phyloP scores from a whole-genome alignment of 1,140 invertebrate genomes.

The Triops longicaudatus region DNA sequence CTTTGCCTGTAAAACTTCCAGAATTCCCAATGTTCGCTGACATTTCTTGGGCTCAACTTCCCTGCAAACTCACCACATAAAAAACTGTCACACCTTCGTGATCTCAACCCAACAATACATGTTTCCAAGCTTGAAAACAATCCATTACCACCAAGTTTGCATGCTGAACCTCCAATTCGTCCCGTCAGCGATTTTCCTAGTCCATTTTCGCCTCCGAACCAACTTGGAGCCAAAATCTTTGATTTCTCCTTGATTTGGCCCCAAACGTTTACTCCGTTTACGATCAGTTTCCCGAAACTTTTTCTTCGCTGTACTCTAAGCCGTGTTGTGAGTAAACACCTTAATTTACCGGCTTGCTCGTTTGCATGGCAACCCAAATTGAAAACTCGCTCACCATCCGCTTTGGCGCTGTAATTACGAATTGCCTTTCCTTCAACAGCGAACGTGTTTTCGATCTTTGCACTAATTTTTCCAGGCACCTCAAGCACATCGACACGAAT shows the following conservation, averaged over 20 bases:
- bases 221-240: background rate
- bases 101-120: no score
- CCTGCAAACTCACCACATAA: no score
- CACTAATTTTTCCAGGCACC: background rate
- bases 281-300: background rate
- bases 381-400: no score
- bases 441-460: background rate
- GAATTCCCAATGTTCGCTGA: no score
- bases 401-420: no score
- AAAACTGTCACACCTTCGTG: no score
- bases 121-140: no score
- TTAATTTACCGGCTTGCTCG: no score
- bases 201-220: background rate
- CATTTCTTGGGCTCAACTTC: no score
- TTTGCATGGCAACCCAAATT: no score
- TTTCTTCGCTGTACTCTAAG: background rate
- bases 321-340: background rate
- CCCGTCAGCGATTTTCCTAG: background rate
- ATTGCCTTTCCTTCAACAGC: background rate
- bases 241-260: background rate
- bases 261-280: background rate
- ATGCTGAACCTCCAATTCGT: background rate
- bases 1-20: no score
- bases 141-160: background rate
- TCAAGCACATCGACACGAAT: background rate